Base-by-base conservation (phyloP, 2,888 invertebrate species). In the Troides oblongomaculatus region DNA sequence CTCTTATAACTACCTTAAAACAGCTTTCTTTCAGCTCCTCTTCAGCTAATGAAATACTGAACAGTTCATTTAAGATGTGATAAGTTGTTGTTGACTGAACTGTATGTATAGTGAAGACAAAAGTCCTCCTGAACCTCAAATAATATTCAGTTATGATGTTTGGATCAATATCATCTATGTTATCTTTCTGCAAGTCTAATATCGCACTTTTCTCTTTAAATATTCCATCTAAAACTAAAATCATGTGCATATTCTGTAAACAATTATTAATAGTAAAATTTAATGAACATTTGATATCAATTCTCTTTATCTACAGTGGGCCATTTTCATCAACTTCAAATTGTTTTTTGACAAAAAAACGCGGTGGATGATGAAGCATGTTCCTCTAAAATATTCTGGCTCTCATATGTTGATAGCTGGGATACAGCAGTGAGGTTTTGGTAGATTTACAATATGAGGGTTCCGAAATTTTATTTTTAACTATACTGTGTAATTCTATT, bases 41-140 rank as follows among this genome's bases (percentile, higher is more conserved):
- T 18, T 79, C 79, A 0, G 89, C 85, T 6, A 76, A 66, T 0
- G 80, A 76, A 2, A 89, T 65, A 17, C 73, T 77, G 12, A 85
- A 78, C 82, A 90, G 81, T 70, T 92, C 92, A 65, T 87, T 77
- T 0, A 61, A 73, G 59, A 89, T 89, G 25, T 75, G 68, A 67
- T 86, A 88, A 17, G 74, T 67, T 0, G 82, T 75, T 21, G 69
- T 76, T 1, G 71, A 46, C 0, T 74, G 72, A 0, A 72, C 56
- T 0, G 68, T 73, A n/a, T 74, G 66, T 5, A 81, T 75, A 21
- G 60, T 73, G 25, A 90, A 83, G 1, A 86, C 60, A 64, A 91
- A 88, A 0, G 89, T 85, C 62, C 90, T 81, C 72, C 91, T 79
- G 72, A 92, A 92, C 12, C 80, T 79, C 68, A 81, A 79, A 43